These are phyloP conservation scores for Cynaeus angustus DNA, from an alignment of 2,888 invertebrate species.

Conservation along the genomic window DNA sequence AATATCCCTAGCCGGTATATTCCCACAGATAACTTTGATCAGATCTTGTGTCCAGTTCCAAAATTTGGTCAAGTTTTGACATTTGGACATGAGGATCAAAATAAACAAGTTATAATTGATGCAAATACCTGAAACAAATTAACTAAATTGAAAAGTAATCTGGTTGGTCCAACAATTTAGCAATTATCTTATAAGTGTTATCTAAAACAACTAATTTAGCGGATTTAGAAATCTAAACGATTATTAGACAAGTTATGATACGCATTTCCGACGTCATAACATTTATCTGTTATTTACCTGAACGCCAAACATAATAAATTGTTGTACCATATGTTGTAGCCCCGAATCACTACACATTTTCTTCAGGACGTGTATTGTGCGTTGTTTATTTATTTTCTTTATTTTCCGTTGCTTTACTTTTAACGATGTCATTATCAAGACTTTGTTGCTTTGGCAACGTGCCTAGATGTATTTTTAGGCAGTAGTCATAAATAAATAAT, in stretches of 20 bases:
- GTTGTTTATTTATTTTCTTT: constrained; percentile 12
- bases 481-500: constrained; percentile 23
- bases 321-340: constrained; percentile 17
- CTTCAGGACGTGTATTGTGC: neutral
- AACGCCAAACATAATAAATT: constrained; percentile 26
- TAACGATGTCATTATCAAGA: constrained; percentile 22
- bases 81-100: no score
- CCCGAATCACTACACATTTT: constrained; percentile 19
- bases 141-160: no score
- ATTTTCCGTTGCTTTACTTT: constrained; percentile 6
- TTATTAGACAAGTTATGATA: constrained; percentile 5
- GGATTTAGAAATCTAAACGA: constrained; percentile 9
- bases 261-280: constrained; percentile 16
- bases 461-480: constrained; percentile 23
- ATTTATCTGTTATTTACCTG: constrained; percentile 34
- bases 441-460: constrained; percentile 25
- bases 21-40: no score
- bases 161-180: no score
- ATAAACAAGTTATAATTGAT: no score
- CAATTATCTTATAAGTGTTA: no score
- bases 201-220: no score
- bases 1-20: no score
- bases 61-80: no score
- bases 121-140: no score
- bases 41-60: no score